Base-by-base conservation (phyloP, 2,888 invertebrate genomes). In the Enoplolaimus lenunculus region DNA sequence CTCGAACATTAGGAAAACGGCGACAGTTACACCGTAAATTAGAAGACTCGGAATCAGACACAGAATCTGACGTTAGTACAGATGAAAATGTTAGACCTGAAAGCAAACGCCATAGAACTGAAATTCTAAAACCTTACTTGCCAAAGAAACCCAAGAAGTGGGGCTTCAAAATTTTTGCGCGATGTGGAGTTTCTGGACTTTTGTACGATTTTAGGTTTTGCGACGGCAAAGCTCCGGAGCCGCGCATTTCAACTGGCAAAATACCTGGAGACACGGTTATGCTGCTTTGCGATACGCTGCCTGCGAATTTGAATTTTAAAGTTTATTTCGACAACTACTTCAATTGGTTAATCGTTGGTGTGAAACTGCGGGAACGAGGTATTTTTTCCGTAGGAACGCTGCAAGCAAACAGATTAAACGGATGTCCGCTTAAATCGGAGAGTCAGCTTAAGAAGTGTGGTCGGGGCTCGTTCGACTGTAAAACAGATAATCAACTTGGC, bases 131-230 rank as follows among this genome's bases (percentile, higher is more conserved):
- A n/a, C 57, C 16, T 16, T 57, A 57, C n/a, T 57, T 57, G 57
- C 62, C 62, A 3, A 62, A 62, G n/a, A 62, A 62, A 62, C 62
- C 62, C 16, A 62, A 62, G 28, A 62, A 62, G 31, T 62, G 62
- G 62, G 62, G 62, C 7, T 62, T 62, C 30, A 77, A 77, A 72
- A 71, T 76, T n/a, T 78, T 74, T 70, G 74, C 75, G 28, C 66
- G 75, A 70, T 75, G 75, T 68, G 77, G 76, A 30, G 57, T 60
- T 26, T 75, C 76, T 71, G 77, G 75, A 29, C 73, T 77, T 34
- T 60, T 77, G 21, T 77, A 77, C 71, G 75, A 78, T 71, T 77
- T 77, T 73, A 75, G 76, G 71, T 72, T 76, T 64, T 76, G 77
- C 71, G 71, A 74, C n/a, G 75, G 75, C 66, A 75, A 77, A 72